Percentiles rank a stretch among this genome's conserved stretches.
Conservation (phyloP, 2,797 vertebrate genomes). For the Urosaurus nigricauda region DNA sequence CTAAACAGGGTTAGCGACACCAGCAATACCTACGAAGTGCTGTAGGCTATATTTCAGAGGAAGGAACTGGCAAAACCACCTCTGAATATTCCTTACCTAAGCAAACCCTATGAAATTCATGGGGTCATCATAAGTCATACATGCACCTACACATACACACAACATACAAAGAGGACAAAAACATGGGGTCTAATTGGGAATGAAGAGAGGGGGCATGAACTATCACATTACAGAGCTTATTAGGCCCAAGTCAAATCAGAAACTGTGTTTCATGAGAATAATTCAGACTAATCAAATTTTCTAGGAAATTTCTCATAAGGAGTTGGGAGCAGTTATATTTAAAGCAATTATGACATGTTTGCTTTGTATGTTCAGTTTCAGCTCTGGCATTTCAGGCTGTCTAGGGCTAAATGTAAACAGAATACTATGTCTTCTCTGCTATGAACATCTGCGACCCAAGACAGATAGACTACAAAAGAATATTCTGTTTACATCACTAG, state of each 20-base stretch:
- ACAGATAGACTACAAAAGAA: background rate
- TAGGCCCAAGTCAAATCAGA: conserved; percentile 1
- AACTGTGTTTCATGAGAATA: background rate
- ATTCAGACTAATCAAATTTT: background rate
- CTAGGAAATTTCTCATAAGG: background rate
- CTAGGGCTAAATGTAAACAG: background rate
- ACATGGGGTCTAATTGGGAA: background rate
- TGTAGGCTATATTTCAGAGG: no score
- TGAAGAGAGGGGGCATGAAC: background rate
- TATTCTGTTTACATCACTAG: background rate
- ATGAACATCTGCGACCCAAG: background rate
- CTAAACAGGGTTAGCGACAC: no score
- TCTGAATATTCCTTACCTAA: no score
- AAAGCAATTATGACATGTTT: background rate
- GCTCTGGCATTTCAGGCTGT: background rate
- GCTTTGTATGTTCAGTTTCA: background rate
- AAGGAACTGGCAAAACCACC: no score
- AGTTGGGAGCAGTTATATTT: no score
- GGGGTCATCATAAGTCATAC: no score
- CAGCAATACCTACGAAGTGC: no score
- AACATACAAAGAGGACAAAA: background rate
- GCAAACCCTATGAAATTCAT: no score
- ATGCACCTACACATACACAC: no score
- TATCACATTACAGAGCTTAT: background rate
- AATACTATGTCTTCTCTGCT: background rate